Evolutionary conservation across 2,113 vertebrate genomes (phyloP).

Genomic region (Neomonachus schauinslandi): DNA sequence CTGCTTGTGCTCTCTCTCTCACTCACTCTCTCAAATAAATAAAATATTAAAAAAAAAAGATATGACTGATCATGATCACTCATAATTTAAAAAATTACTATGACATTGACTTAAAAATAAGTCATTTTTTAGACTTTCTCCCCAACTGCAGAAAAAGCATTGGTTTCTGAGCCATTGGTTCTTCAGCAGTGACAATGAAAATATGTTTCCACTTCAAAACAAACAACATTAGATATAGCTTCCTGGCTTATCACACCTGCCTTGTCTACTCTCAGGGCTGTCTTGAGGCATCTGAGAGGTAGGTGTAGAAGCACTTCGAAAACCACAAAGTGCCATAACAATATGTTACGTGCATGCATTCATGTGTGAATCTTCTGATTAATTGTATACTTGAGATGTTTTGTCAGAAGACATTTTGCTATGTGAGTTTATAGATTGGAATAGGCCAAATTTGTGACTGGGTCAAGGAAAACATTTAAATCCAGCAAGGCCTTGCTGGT

Average conservation of each 20-base stretch:
- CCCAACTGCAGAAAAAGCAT: background rate
- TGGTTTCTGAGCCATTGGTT: background rate
- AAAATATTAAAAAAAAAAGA: background rate
- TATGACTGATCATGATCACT: background rate
- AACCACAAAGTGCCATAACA: background rate
- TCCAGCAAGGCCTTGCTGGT: background rate
- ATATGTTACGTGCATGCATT: background rate
- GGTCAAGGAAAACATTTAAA: background rate
- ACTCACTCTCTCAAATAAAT: background rate
- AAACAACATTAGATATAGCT: background rate
- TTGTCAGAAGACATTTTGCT: background rate
- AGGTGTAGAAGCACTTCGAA: background rate
- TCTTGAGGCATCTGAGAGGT: background rate
- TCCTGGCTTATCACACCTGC: background rate
- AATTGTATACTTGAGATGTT: background rate
- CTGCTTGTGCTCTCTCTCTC: background rate
- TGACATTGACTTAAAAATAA: background rate
- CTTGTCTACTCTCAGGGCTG: background rate
- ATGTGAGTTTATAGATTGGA: background rate
- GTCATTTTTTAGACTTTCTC: background rate
- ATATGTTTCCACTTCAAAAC: background rate
- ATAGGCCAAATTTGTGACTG: background rate
- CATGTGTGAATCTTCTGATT: background rate
- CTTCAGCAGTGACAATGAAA: background rate
- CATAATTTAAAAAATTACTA: background rate